Conservation (phyloP, 2,797 vertebrate genomes). For the Sebastes jordani region DNA sequence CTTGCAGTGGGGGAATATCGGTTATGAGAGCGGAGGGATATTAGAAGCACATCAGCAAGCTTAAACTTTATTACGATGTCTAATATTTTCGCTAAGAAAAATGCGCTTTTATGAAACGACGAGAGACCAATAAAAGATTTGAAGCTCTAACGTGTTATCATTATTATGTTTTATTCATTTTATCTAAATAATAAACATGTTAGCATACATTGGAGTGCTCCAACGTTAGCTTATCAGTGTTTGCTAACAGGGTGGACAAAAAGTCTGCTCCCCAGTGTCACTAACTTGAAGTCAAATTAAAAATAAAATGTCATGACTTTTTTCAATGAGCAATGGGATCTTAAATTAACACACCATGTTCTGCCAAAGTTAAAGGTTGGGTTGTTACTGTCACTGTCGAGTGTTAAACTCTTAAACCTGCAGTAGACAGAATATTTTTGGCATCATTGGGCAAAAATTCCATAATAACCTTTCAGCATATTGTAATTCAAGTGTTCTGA, state of each 20-base stretch:
- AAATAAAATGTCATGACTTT: too few species aligned
- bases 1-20: conserved; percentile 61
- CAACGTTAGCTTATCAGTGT: not conserved
- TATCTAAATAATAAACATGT: not conserved
- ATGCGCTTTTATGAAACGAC: not conserved
- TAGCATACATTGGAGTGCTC: not conserved
- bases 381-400: too few species aligned
- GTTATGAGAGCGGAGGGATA: conserved; percentile 81
- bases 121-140: not conserved
- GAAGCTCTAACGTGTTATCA: not conserved
- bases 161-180: not conserved
- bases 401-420: too few species aligned
- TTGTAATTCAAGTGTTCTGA: too few species aligned
- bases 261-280: not conserved
- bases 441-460: too few species aligned
- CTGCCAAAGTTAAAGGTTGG: too few species aligned
- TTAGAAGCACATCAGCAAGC: not conserved
- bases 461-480: too few species aligned
- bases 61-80: conserved; percentile 51
- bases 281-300: not conserved
- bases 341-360: not conserved
- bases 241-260: not conserved
- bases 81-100: not conserved
- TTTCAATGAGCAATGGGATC: not conserved
- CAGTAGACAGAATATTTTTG: too few species aligned